Percentiles rank a stretch among this genome's conserved stretches.
These are phyloP conservation scores for Tenodera sinensis DNA, from an alignment of 2,888 invertebrate genomes.

Conservation along the genomic window DNA sequence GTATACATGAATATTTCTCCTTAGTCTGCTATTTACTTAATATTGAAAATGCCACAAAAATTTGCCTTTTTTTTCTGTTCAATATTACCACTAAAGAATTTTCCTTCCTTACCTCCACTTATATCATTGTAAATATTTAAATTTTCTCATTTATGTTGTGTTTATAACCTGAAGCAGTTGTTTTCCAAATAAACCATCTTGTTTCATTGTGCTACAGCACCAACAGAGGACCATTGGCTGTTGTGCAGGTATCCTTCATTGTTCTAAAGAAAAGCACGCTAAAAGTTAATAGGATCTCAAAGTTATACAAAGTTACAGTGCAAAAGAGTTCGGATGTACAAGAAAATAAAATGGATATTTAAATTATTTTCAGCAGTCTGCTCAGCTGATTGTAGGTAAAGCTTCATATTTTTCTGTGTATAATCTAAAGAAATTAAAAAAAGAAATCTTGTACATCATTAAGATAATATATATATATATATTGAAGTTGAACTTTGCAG, in stretches of 20 bases:
- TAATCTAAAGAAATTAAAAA: background rate
- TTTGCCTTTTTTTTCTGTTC: no score
- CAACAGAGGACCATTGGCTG: background rate
- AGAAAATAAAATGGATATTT: background rate
- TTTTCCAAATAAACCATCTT: background rate
- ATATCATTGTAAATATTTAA: background rate
- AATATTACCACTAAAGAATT: no score
- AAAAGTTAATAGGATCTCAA: background rate
- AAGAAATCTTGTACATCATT: background rate
- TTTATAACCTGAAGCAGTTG: no score
- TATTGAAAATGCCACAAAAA: no score
- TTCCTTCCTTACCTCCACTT: background rate
- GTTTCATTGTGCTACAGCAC: background rate
- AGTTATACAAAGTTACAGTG: background rate
- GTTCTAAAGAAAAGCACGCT: background rate
- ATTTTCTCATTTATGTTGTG: background rate
- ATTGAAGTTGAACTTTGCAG: conserved; percentile 6
- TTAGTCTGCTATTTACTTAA: no score
- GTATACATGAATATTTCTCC: background rate
- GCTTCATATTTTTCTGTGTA: conserved; percentile 15
- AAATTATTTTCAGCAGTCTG: background rate
- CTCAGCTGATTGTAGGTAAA: background rate
- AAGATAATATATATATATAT: conserved; percentile 1
- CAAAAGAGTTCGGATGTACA: background rate
- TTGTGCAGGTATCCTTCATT: background rate